Evolutionary conservation across 2,888 invertebrate species (phyloP), one percentile per base, ranked within the genome.

Genomic region (Belgica antarctica): DNA sequence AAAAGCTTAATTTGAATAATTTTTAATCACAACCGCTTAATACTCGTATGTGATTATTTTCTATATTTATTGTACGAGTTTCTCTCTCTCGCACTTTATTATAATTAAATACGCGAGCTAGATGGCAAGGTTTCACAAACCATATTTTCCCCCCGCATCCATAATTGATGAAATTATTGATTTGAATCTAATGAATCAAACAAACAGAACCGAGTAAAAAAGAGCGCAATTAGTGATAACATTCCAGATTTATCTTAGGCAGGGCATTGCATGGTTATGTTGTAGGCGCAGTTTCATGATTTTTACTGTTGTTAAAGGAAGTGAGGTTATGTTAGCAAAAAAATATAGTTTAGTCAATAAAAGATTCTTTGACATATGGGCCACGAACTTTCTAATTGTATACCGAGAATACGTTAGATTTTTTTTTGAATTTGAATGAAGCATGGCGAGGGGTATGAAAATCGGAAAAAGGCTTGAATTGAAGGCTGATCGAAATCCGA

Each of bases 81-180:
- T n/a, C n/a, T 15, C n/a, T n/a, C n/a, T n/a, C n/a, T n/a, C n/a
- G n/a, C n/a, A n/a, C n/a, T n/a, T n/a, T n/a, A n/a, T n/a, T n/a
- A 22, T 52, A 52, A 52, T 52, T 52, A 52, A 52, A 52, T 52
- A 22, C 52, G 52, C 52, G 52, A 31, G 34, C 7, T 5, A 31
- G 12, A 52, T 22, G 5, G 22, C 19, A n/a, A 52, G 17, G n/a
- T n/a, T n/a, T n/a, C n/a, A n/a, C n/a, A 52, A 52, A 52, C 22
- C 22, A 52, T 52, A 52, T 52, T 52, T 52, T 31, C 5, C 19
- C 52, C 22, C 22, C n/a, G 22, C 52, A 31, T 52, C 2, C 17
- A 52, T 52, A 12, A 52, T 52, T 52, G 52, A 52, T 52, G 52
- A 22, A 52, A 52, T 52, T 22, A 52, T 52, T 52, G 17, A 52